Conservation (phyloP, 2,888 invertebrate species). For the Antheraea yamamai region DNA sequence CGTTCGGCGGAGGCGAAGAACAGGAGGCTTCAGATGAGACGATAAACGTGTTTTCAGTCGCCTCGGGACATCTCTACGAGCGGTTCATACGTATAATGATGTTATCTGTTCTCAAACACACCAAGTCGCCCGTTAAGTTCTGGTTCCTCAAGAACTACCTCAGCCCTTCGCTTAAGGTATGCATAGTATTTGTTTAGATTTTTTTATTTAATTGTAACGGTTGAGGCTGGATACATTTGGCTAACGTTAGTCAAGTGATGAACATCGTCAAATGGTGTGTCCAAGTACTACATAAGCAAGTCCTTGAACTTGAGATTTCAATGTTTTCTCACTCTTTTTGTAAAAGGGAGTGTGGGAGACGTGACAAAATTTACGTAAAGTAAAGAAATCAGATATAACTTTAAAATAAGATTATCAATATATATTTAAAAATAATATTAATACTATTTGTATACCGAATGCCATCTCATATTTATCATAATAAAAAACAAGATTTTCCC, state of each 20-base stretch:
- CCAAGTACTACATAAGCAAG: too few species aligned
- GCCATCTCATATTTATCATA: too few species aligned
- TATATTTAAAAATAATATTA: too few species aligned
- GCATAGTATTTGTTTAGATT: conserved; percentile 20
- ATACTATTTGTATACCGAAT: too few species aligned
- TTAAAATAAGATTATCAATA: too few species aligned
- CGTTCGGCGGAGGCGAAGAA: conserved; percentile 80
- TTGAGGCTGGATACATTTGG: background rate
- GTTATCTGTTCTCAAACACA: conserved; percentile 97
- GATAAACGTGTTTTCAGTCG: conserved; percentile 98
- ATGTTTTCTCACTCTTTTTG: too few species aligned
- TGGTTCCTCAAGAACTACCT: conserved; percentile 99
- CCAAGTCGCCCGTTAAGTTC: conserved; percentile 98
- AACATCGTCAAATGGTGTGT: background rate
- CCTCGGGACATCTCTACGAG: conserved; percentile 99
- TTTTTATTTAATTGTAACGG: background rate
- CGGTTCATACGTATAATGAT: conserved; percentile 99
- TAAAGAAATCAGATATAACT: too few species aligned
- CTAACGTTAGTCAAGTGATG: background rate
- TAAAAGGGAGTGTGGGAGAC: too few species aligned
- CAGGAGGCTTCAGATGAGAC: conserved; percentile 87
- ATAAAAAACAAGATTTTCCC: too few species aligned
- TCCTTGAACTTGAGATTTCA: too few species aligned
- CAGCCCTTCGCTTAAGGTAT: conserved; percentile 96
- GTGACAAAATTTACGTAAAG: too few species aligned